Conservation (phyloP, 2,888 invertebrate genomes). For the Agrotis segetum region DNA sequence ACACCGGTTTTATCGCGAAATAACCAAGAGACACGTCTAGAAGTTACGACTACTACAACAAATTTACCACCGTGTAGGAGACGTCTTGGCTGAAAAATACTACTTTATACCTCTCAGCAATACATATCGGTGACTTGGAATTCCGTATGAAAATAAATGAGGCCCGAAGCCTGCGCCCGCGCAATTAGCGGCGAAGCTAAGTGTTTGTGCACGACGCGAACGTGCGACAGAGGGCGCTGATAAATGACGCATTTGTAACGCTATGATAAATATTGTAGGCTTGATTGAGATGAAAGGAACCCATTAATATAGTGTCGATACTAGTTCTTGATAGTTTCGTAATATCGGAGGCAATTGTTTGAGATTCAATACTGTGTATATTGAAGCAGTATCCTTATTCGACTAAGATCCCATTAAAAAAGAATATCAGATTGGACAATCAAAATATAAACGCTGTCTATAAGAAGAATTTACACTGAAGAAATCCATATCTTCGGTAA, state of each 20-base stretch:
- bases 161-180: slow-evolving; percentile 51
- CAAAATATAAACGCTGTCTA: too few relatives aligned
- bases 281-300: slow-evolving; percentile 55
- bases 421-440: too few relatives aligned
- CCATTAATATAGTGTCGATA: slow-evolving; percentile 58
- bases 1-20: not conserved
- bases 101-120: slow-evolving; percentile 49
- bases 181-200: slow-evolving; percentile 66
- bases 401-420: too few relatives aligned
- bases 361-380: slow-evolving; percentile 2
- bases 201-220: slow-evolving; percentile 65
- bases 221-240: slow-evolving; percentile 58
- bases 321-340: slow-evolving; percentile 29
- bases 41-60: not conserved
- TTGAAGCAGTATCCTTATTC: too few relatives aligned
- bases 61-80: slow-evolving; percentile 34
- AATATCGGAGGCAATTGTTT: slow-evolving; percentile 25
- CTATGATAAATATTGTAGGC: slow-evolving; percentile 60
- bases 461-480: not conserved
- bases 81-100: slow-evolving; percentile 55
- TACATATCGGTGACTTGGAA: slow-evolving; percentile 61
- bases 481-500: not conserved
- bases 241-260: slow-evolving; percentile 60
- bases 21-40: not conserved
- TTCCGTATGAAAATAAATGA: slow-evolving; percentile 65